These are phyloP conservation scores for Cynodonichthys magdalenae DNA, from an alignment of 2,797 vertebrate species.

Conservation along the genomic window DNA sequence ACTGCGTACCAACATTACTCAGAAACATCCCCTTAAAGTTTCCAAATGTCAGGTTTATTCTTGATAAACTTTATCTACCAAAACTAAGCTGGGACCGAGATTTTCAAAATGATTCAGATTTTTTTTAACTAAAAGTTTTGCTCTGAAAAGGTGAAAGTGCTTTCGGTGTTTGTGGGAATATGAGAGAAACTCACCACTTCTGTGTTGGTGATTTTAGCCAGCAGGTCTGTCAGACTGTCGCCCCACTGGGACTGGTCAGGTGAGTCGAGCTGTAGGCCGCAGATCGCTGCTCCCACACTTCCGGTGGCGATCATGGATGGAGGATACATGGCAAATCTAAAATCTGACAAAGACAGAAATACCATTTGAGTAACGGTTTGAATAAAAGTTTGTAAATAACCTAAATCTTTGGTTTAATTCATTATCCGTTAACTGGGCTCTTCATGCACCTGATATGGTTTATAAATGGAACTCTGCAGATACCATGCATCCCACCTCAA, in stretches of 20 bases:
- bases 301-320: slow-evolving; percentile 98
- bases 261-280: slow-evolving; percentile 91
- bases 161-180: neutral
- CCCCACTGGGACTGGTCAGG: slow-evolving; percentile 84
- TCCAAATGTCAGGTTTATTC: slow-evolving; percentile 4
- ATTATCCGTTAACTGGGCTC: slow-evolving; percentile 5
- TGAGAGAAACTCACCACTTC: slow-evolving; percentile 90
- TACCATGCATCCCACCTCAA: slow-evolving; percentile 17
- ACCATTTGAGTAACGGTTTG: neutral
- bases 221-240: slow-evolving; percentile 88
- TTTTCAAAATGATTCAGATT: neutral
- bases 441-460: slow-evolving; percentile 36
- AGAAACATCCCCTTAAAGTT: slow-evolving; percentile 11
- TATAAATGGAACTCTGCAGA: slow-evolving; percentile 33
- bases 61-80: slow-evolving; percentile 8
- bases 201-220: slow-evolving; percentile 96
- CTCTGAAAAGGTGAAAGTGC: neutral
- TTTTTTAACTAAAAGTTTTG: neutral
- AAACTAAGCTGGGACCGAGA: slow-evolving; percentile 2
- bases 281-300: slow-evolving; percentile 94
- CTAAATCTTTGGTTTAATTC: neutral
- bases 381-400: no score
- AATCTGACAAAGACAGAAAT: slow-evolving; percentile 82
- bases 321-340: slow-evolving; percentile 94
- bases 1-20: slow-evolving; percentile 28